Percentiles rank a stretch among this genome's conserved stretches.
phyloP scores from a whole-genome alignment of 2,113 vertebrate species.

The Gymnarchus niloticus region DNA sequence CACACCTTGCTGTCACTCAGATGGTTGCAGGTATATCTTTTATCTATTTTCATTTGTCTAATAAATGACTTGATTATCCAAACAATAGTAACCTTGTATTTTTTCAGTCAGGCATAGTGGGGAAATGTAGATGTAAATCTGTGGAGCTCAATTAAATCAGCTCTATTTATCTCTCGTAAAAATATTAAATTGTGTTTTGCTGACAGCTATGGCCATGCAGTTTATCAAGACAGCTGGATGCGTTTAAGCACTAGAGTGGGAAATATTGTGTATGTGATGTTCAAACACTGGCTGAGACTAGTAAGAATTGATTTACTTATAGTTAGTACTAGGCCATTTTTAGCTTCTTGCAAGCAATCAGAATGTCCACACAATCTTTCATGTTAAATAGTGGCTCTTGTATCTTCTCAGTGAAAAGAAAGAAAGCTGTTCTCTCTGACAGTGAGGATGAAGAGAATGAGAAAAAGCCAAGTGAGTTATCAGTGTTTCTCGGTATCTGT shows the following conservation, averaged over 20 bases:
- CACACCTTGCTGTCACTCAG: background rate
- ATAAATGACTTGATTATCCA: background rate
- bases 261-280: too few relatives aligned
- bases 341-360: too few relatives aligned
- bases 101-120: background rate
- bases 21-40: background rate
- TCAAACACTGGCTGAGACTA: too few relatives aligned
- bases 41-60: background rate
- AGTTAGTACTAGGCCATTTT: too few relatives aligned
- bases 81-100: too few relatives aligned
- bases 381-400: background rate
- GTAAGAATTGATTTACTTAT: too few relatives aligned
- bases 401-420: conserved; percentile 70
- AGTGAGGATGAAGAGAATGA: conserved; percentile 79
- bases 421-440: conserved; percentile 84
- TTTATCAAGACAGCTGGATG: background rate
- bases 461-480: conserved; percentile 49
- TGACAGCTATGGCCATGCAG: background rate
- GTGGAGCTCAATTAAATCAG: too few relatives aligned
- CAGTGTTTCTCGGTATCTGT: background rate
- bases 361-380: background rate
- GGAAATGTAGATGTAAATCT: too few relatives aligned
- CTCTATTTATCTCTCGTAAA: background rate
- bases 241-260: too few relatives aligned
- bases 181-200: background rate